A percentile compares a stretch with the other conserved stretches of the same genome.
Conservation (phyloP, 2,888 invertebrate species). For the Epinotia ramella region DNA sequence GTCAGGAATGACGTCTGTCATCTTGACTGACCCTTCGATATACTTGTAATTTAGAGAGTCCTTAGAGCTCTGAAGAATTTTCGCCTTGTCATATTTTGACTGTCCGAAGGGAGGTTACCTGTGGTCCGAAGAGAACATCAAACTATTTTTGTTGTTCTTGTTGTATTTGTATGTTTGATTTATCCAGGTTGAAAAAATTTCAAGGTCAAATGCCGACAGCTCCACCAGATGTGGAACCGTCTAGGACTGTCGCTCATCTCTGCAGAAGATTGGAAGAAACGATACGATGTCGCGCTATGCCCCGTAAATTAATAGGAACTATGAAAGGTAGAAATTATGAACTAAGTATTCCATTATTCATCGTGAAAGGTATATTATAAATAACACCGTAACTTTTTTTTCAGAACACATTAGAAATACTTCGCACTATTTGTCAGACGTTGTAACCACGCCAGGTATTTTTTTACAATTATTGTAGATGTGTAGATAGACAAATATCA, state of each 20-base stretch:
- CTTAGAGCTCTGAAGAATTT: too few species aligned
- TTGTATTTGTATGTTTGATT: background rate
- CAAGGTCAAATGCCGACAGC: conserved; percentile 32
- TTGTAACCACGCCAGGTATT: conserved; percentile 71
- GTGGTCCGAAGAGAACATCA: background rate
- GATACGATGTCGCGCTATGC: conserved; percentile 62
- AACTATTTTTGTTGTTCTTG: background rate
- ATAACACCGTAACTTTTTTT: conserved; percentile 46
- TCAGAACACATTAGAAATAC: conserved; percentile 70
- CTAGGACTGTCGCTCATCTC: conserved; percentile 47
- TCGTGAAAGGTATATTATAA: background rate
- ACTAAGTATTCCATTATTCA: background rate
- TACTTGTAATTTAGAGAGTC: too few species aligned
- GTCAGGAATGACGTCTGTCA: background rate
- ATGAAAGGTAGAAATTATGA: conserved; percentile 65
- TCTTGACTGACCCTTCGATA: background rate
- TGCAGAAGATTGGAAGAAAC: conserved; percentile 69
- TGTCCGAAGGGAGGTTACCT: background rate
- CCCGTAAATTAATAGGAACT: conserved; percentile 64
- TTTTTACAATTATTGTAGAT: background rate
- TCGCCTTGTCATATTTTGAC: background rate
- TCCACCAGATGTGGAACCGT: conserved; percentile 4
- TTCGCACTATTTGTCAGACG: conserved; percentile 65
- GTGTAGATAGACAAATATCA: too few species aligned
- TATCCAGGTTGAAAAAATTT: conserved; percentile 64